Evolutionary conservation across 2,797 vertebrate species (phyloP), one percentile per base, ranked within the genome.

Genomic region (Hemitrygon akajei): DNA sequence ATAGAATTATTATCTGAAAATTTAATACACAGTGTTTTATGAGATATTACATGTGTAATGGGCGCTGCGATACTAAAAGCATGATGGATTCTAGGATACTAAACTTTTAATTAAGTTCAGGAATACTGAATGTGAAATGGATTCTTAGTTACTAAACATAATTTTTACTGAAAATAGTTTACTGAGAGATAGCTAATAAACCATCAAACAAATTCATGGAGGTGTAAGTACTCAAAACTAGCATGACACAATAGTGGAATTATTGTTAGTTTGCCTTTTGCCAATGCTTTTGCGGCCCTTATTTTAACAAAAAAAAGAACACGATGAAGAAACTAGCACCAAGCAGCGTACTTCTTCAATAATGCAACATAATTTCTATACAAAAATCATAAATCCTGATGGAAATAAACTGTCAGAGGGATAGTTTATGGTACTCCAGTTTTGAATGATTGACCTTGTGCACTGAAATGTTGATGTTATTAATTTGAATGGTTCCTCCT

Each of bases 391-490:
- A 89, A 34, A 25, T 37, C 60, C 60, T 89, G 60, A 89, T 66
- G 60, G 66, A 89, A 69, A 89, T 60, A 20, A 69, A 69, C 18
- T 20, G n/a, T 89, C 63, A 37, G n/a, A 10, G 16, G 66, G 63
- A 16, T 37, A 22, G 18, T 69, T 22, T 63, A 63, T 66, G 86
- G 69, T 89, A 37, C 69, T n/a, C 30, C 60, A 89, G 63, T 22
- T 89, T 89, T 69, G 60, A 87, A 87, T 87, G 84, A 66, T 84
- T 87, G 84, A 30, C 58, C 58, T 34, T 84, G 47, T 84, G 82
- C 60, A 86, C 12, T 60, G 82, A 89, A 37, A 34, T 69, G 60
- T 30, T 69, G 63, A 69, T 89, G 18, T 37, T 87, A 63, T 87
- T 69, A 37, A 89, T 69, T 89, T 63, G 69, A 66, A 89, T 22